Evolutionary conservation across 2,888 invertebrate genomes (phyloP), one percentile per base, ranked within the genome.

Genomic region (Poecilus cupreus): DNA sequence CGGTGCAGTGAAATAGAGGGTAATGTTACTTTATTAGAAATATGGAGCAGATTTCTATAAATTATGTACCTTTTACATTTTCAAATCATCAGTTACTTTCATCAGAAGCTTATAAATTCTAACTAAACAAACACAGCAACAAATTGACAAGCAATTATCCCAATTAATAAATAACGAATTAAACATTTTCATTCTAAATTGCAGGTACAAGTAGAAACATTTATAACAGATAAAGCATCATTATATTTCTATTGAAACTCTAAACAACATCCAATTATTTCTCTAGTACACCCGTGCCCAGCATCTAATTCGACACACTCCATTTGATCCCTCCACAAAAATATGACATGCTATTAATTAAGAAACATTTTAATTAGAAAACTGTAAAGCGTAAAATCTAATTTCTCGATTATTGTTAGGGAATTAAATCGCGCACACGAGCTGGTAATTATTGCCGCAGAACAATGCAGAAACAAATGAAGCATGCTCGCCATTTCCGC

Each of bases 401-500:
- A 46, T 74, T 72, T 49, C 74, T 49, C 74, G 74, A 74, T 74
- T 74, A 74, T 68, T 68, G 37, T 37, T 68, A 22, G 60, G 10
- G 60, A 60, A 68, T 32, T 24, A 68, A 68, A 68, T 22, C 64
- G 64, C 37, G 64, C 64, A 37, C 64, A 68, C 72, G 72, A 24
- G 72, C 26, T 74, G 5, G 51, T 51, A 49, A 46, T 74, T 51
- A 76, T 76, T 76, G 51, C 51, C 8, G 32, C 37, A 68, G 32
- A 68, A 78, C 78, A 78, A 78, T 64, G 43, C 78, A 64, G 64
- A 78, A 68, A 79, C 68, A 79, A 79, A 49, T 64, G 79, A 79
- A 70, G 68, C 79, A 68, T 79, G 68, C 20, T 37, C 68, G 26
- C 26, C 22, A 32, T 79, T 68, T 49, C 79, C 68, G 64, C 32